A percentile compares a stretch with the other conserved stretches of the same genome.
These are phyloP conservation scores for Drosophila monieri DNA, from an alignment of 2,888 invertebrate species.

Conservation along the genomic window DNA sequence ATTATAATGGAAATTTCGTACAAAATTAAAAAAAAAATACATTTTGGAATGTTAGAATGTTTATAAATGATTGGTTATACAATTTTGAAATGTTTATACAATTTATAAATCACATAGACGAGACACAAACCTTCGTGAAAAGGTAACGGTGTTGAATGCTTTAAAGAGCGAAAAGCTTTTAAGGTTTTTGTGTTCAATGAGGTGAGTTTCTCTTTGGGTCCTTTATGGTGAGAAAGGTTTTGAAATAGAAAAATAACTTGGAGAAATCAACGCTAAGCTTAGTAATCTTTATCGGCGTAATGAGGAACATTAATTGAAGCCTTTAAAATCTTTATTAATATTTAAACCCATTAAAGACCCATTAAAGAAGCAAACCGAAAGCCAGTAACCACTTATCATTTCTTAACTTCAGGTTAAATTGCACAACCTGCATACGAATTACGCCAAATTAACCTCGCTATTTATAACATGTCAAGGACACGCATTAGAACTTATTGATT, in stretches of 20 bases:
- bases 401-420: background rate
- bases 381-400: background rate
- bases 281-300: too few species aligned
- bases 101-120: background rate
- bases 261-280: too few species aligned
- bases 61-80: too few species aligned
- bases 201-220: background rate
- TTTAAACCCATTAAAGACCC: background rate
- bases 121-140: too few species aligned
- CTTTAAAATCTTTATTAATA: background rate
- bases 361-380: background rate
- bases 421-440: background rate
- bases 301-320: too few species aligned
- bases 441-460: conserved; percentile 10
- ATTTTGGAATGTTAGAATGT: background rate
- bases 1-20: too few species aligned
- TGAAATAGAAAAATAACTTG: too few species aligned
- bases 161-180: conserved; percentile 1
- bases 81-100: too few species aligned
- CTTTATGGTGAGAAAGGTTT: background rate
- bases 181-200: conserved; percentile 21
- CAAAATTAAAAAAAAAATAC: too few species aligned
- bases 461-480: conserved; percentile 38
- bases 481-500: conserved; percentile 60
- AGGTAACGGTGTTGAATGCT: too few species aligned